Evolutionary conservation across 1,140 invertebrate genomes (phyloP).

Genomic region (Drosophila subobscura): DNA sequence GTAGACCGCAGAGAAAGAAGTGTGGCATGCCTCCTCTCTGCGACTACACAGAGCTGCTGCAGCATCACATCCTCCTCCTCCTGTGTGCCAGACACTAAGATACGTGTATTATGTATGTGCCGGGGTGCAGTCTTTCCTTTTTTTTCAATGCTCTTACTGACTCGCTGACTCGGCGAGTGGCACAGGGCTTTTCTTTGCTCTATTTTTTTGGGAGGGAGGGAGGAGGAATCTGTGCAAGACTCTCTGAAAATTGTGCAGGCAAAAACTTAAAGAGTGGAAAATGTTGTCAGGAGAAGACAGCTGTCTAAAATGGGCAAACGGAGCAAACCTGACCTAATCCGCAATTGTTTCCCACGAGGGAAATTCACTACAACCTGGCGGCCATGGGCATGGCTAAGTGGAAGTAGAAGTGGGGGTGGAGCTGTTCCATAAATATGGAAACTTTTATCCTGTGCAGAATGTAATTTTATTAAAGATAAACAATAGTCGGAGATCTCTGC

Average conservation of each 20-base stretch:
- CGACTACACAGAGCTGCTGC: too few species aligned
- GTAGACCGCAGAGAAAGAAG: slow-evolving; percentile 72
- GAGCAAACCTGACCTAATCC: not conserved
- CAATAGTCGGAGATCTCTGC: not conserved
- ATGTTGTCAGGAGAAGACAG: slow-evolving; percentile 11
- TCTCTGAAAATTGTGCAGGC: slow-evolving; percentile 50
- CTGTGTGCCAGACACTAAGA: slow-evolving; percentile 73
- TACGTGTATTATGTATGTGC: slow-evolving; percentile 76
- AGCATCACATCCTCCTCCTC: slow-evolving; percentile 4
- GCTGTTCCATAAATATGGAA: slow-evolving; percentile 17
- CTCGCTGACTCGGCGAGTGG: slow-evolving; percentile 53
- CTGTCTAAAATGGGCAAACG: not conserved
- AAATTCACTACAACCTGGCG: too few species aligned
- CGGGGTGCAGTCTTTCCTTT: slow-evolving; percentile 17
- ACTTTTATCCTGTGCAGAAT: not conserved
- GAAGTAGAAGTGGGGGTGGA: slow-evolving; percentile 14
- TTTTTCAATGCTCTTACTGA: slow-evolving; percentile 23
- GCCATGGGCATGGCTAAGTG: slow-evolving; percentile 36
- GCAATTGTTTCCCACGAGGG: slow-evolving; percentile 1
- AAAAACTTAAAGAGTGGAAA: slow-evolving; percentile 51
- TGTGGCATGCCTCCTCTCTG: not conserved
- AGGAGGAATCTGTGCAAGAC: slow-evolving; percentile 47
- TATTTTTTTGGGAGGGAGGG: slow-evolving; percentile 20
- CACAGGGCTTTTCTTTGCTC: slow-evolving; percentile 11
- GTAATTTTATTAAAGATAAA: slow-evolving; percentile 12